Base-by-base conservation (phyloP, 2,113 vertebrate species). In the Heliornis fulica region DNA sequence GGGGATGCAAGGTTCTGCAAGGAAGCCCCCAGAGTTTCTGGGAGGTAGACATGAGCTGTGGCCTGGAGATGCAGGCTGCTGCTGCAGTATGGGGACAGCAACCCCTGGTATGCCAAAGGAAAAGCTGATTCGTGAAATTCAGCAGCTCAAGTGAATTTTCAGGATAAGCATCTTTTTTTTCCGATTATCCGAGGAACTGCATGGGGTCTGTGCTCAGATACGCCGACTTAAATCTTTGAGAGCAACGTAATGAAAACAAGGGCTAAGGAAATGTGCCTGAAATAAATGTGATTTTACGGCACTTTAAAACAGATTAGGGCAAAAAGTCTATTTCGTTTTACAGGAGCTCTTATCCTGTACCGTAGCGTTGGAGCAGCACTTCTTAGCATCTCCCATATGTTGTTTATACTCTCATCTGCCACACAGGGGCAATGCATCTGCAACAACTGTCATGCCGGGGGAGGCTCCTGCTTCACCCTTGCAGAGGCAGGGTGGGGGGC, bases 381-480 rank as follows among this genome's bases (percentile, higher is more conserved):
- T 38, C 53, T 79, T 38, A 1, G 2, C 61, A 68, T 68, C 53
- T 88, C 78, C 57, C 59, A 7, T 19, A 13, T 43, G 86, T 70
- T 90, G 96, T 77, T 90, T 77, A 66, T 95, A 94, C 92, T 95
- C 92, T 92, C 63, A 48, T 92, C 94, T 94, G 87, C 96, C 94
- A 95, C 96, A 96, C 75, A 97, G 93, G 83, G 94, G 96, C 92
- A 93, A 96, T 96, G 86, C 93, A 77, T 93, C 96, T 94, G 94
- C 95, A 97, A 92, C 89, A 74, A 84, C 91, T 94, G 60, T 70
- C 91, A 6, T 15, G 59, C n/a, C 10, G 32, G n/a, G 53, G 76
- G 53, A 65, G 19, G 57, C 57, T 93, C 45, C n/a, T 20, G 28
- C 66, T 79, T 48, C 1, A 3, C n/a, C 54, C 53, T 45, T 75